A percentile compares a stretch with the other conserved stretches of the same genome.
Evolutionary conservation across 2,113 vertebrate species (phyloP).

Genomic region (Otus sunia): DNA sequence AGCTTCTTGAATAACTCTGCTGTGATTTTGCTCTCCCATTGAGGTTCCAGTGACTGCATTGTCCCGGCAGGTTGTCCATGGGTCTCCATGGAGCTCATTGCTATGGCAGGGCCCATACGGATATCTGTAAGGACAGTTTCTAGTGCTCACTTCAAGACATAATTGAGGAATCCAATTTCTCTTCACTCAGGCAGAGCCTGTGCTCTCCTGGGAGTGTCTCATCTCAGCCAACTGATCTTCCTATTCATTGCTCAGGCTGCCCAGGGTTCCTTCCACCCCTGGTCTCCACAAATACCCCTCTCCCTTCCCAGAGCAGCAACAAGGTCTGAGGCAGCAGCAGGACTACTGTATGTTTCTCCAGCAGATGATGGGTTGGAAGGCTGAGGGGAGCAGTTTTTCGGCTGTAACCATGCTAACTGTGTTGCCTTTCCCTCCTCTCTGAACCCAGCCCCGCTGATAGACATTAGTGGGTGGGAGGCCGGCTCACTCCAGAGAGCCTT

Average conservation of each 20-base stretch:
- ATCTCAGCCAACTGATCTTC: not conserved
- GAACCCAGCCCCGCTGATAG: not conserved
- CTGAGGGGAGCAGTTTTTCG: not conserved
- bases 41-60: not conserved
- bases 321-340: not conserved
- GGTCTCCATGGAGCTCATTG: not conserved
- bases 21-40: not conserved
- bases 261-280: not conserved
- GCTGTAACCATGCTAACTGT: not conserved
- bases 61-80: not conserved
- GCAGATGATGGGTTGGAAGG: not conserved
- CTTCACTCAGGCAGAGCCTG: not conserved
- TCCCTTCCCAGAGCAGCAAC: not conserved
- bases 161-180: not conserved
- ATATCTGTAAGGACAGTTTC: not conserved
- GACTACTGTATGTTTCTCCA: not conserved
- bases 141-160: not conserved
- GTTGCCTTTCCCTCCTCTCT: conserved; percentile 23
- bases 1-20: not conserved
- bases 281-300: not conserved
- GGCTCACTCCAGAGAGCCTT: conserved; percentile 3
- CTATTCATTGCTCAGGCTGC: not conserved
- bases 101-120: not conserved
- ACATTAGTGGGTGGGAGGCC: conserved; percentile 28
- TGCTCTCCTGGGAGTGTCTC: not conserved